Percentiles rank a stretch among this genome's conserved stretches.
Conservation (phyloP, 2,113 vertebrate genomes). For the Tychaedon coryphoeus region DNA sequence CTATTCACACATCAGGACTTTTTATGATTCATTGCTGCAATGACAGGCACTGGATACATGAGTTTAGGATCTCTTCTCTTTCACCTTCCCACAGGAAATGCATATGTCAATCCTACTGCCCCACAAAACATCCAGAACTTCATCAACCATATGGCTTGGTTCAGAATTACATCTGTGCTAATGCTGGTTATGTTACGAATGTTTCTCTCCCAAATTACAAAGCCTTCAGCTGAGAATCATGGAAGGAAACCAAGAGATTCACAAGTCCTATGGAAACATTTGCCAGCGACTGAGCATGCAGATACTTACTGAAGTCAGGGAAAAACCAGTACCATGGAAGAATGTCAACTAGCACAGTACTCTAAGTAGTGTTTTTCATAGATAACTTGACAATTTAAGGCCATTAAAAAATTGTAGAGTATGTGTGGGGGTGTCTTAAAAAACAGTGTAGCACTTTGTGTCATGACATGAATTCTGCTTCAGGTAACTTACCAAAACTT, state of each 20-base stretch:
- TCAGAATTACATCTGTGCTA: not conserved
- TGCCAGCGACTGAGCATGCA: not conserved
- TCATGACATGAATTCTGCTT: not conserved
- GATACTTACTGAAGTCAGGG: not conserved
- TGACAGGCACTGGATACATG: not conserved
- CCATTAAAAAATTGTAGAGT: not conserved
- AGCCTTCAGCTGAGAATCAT: not conserved
- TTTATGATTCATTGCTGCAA: not conserved
- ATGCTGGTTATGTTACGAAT: accelerated
- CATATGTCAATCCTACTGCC: not conserved
- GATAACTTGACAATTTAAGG: not conserved
- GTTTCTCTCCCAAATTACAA: not conserved
- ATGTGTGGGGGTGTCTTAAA: accelerated
- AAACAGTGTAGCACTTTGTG: not conserved
- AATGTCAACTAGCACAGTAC: not conserved
- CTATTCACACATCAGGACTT: not conserved
- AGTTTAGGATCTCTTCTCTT: not conserved
- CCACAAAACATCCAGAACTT: not conserved
- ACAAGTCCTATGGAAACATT: not conserved
- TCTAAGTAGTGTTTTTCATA: not conserved
- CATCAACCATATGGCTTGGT: not conserved
- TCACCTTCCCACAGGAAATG: not conserved
- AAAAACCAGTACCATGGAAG: not conserved
- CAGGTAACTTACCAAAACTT: not conserved
- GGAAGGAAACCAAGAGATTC: not conserved